Conservation (phyloP, 2,113 vertebrate species). For the Aegypius monachus region DNA sequence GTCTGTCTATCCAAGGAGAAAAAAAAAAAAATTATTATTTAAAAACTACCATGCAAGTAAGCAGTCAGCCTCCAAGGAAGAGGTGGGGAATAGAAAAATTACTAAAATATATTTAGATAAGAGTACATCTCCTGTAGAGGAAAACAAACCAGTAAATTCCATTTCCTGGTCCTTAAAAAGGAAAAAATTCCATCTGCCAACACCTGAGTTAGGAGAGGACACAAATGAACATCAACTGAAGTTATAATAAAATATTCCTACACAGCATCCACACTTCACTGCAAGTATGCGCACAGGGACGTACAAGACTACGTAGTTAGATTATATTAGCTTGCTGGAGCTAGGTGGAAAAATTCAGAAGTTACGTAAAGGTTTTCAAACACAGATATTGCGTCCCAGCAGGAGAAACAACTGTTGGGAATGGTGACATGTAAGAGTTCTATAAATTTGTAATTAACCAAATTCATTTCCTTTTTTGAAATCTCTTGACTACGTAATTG, state of each 20-base stretch:
- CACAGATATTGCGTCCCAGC: neutral
- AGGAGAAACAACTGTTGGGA: neutral
- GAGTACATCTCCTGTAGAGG: neutral
- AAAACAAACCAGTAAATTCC: slow-evolving; percentile 15
- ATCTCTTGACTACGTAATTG: neutral
- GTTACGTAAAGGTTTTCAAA: neutral
- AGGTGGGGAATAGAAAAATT: neutral
- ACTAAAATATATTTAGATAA: neutral
- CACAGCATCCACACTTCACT: neutral
- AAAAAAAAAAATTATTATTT: neutral
- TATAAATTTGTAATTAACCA: neutral
- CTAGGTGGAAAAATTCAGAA: neutral
- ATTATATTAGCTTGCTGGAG: neutral
- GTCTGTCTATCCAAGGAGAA: neutral
- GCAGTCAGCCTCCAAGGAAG: neutral
- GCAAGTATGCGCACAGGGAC: neutral
- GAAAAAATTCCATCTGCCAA: neutral
- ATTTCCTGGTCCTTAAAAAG: neutral
- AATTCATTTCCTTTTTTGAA: neutral
- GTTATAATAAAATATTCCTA: slow-evolving; percentile 33
- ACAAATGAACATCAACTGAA: neutral
- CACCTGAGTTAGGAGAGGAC: neutral
- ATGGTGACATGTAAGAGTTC: neutral
- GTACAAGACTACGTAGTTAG: neutral
- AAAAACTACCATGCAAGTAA: neutral